Evolutionary conservation across 2,797 vertebrate species (phyloP), one percentile per base, ranked within the genome.

Genomic region (Sebastolobus altivelis): DNA sequence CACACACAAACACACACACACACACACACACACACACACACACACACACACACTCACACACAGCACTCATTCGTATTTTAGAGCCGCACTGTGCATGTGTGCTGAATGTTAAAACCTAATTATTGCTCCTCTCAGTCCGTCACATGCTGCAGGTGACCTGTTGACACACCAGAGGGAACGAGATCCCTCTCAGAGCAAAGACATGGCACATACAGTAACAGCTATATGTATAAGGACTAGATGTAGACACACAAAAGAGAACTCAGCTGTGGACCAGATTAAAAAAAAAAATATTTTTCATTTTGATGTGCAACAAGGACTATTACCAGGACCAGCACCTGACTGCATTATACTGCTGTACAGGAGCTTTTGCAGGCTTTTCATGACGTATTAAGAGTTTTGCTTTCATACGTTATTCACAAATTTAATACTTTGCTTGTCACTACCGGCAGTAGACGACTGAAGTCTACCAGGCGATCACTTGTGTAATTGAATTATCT

Each of bases 81-180:
- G 58, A 65, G 60, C 22, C 2, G 2, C 13, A 8, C 27, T 54
- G 14, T 63, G 59, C 29, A 25, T 22, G 56, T 73, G 35, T 43
- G 60, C 65, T 61, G 40, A 75, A 38, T 74, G 63, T 20, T 81
- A 27, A 77, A 78, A 43, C 43, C 6, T 7, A 7, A 77, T 77
- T 58, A 65, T 70, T 13, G 31, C 4, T 46, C 13, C 67, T 40
- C 61, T 66, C 54, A 52, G 27, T 25, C 49, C 8, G 49, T 20
- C 49, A 52, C 49, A 22, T 8, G 54, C 54, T 66, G 22, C 25
- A 58, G 65, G 6, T 56, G 38, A 74, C 70, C 66, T 70, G 29
- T 31, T 68, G 55, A 72, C 68, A 35, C 16, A 14, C 16, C 54
- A 46, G 14, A 40, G 54, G 31, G 40, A 66, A 25, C 27, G 20